Base-by-base conservation (phyloP, 2,113 vertebrate genomes). In the Caretta caretta region DNA sequence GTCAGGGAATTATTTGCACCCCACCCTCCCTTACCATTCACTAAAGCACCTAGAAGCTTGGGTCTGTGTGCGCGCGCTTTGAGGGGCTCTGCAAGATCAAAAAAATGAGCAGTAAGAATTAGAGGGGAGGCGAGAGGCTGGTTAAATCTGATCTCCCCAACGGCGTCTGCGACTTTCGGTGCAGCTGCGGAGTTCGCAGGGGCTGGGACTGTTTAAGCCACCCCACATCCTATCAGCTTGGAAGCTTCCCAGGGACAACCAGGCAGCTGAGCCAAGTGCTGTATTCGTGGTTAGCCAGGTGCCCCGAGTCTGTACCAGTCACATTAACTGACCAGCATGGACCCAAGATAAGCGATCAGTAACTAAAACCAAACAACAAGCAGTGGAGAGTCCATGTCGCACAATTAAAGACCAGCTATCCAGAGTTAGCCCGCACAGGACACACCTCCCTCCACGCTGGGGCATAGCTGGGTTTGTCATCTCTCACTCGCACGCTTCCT, bases 71-170 rank as follows among this genome's bases (percentile, higher is more conserved):
- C 31, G 59, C 51, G 53, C 27, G 31, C 31, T 31, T 65, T 35
- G 62, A 65, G 14, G 3, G 14, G 16, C 13, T 16, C 90, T 29
- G 25, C 13, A 83, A 72, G 84, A 1, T 31, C 3, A 29, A 85
- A 56, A 54, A 79, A 38, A 54, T 38, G 5, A 80, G 29, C 62
- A 80, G 0, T 1, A 11, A n/a, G 24, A 78, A 54, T 14, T 49
- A 62, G 42, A 75, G 22, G 51, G 50, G 56, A 62, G 14, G 48
- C 1, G 62, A n/a, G 35, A 19, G 35, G 62, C 35, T n/a, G 89
- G 78, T 79, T n/a, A 89, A 0, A 0, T 27, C 22, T 14, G 7
- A 31, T 57, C 22, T 81, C n/a, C 20, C 17, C 62, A 62, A 16
- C 54, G 84, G 35, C 17, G 9, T n/a, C 65, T 5, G 65, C 19